These are phyloP conservation scores for Phortica magna DNA, from an alignment of 2,888 invertebrate species.

Conservation along the genomic window DNA sequence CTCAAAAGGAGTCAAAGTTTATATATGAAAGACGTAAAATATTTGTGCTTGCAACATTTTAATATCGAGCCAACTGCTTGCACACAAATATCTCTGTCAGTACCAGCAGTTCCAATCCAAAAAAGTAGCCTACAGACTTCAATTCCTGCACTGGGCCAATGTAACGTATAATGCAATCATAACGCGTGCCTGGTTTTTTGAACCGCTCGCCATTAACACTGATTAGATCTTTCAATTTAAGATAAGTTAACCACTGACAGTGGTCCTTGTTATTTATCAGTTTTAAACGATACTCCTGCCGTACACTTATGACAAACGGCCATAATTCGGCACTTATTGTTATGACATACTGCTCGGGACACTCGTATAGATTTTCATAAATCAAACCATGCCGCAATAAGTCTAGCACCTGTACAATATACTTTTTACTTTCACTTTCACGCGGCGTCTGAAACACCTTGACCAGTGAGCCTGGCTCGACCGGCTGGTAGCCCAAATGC, in stretches of 20 bases:
- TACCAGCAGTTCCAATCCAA: constrained; percentile 81
- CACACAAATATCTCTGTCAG: constrained; percentile 35
- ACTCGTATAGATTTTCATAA: constrained; percentile 69
- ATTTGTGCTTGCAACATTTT: neutral
- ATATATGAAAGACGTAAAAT: neutral
- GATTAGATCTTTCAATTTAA: constrained; percentile 70
- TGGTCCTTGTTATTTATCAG: constrained; percentile 68
- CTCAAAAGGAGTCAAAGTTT: too few species aligned
- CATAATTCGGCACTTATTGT: constrained; percentile 76
- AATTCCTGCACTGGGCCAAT: constrained; percentile 80
- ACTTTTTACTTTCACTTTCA: constrained; percentile 50
- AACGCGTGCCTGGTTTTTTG: constrained; percentile 49
- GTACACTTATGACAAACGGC: constrained; percentile 80
- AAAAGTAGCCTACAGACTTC: constrained; percentile 80
- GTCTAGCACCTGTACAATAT: constrained; percentile 68
- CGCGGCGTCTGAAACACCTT: constrained; percentile 55
- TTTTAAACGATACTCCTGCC: constrained; percentile 79
- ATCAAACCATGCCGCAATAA: constrained; percentile 58
- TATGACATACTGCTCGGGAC: constrained; percentile 59
- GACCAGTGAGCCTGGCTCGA: constrained; percentile 60
- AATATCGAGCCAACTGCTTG: neutral
- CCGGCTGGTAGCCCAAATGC: constrained; percentile 38
- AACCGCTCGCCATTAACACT: constrained; percentile 77
- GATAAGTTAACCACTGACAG: too few species aligned
- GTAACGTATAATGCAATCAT: constrained; percentile 78